Evolutionary conservation across 2,888 invertebrate genomes (phyloP).

Genomic region (Syrphus vitripennis): DNA sequence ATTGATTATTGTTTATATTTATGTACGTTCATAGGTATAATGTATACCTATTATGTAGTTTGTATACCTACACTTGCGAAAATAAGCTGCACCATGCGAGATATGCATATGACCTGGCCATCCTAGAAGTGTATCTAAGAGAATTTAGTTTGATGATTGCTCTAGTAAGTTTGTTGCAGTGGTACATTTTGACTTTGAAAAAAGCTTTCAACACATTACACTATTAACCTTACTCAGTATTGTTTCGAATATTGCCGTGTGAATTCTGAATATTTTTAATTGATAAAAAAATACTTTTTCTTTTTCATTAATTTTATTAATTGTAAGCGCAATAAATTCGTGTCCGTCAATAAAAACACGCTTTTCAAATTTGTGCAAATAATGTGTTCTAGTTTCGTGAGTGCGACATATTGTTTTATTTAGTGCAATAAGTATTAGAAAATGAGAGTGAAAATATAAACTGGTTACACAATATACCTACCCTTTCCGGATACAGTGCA

Average conservation of each 20-base stretch:
- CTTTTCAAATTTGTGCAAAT: neutral
- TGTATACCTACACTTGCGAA: neutral
- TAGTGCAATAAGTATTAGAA: neutral
- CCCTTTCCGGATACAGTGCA: slow-evolving; percentile 11
- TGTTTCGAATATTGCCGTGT: slow-evolving; percentile 64
- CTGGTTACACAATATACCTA: slow-evolving; percentile 57
- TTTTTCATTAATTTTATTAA: slow-evolving; percentile 54
- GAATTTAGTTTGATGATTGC: slow-evolving; percentile 38
- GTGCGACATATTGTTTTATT: neutral
- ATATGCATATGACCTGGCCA: slow-evolving; percentile 6
- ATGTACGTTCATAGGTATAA: neutral
- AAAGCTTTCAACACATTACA: slow-evolving; percentile 60
- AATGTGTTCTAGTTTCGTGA: neutral
- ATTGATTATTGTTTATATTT: slow-evolving; percentile 5
- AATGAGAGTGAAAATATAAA: slow-evolving; percentile 40
- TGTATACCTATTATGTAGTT: neutral
- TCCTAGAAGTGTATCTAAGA: slow-evolving; percentile 39
- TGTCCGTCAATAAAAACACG: neutral
- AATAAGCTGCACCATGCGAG: slow-evolving; percentile 8
- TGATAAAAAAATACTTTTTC: slow-evolving; percentile 37
- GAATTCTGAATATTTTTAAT: slow-evolving; percentile 53
- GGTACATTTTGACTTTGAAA: slow-evolving; percentile 46
- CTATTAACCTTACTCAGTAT: slow-evolving; percentile 56
- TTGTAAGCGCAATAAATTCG: slow-evolving; percentile 22
- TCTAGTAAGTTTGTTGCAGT: slow-evolving; percentile 25